Base-by-base conservation (phyloP, 1,140 invertebrate genomes). In the Drosophila sturtevanti region DNA sequence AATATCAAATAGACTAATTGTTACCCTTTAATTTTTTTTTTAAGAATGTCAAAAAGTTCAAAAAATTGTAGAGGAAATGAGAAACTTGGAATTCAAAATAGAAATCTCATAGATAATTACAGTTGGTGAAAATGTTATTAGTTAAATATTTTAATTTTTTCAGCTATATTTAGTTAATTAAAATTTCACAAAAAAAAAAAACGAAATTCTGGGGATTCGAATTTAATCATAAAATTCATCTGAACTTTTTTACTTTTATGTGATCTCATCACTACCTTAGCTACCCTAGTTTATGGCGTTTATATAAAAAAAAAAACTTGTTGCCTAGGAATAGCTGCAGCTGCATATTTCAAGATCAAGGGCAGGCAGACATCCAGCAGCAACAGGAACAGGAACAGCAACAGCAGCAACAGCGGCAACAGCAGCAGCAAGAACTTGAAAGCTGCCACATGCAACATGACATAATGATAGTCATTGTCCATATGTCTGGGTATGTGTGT, bases 391-490 rank as follows among this genome's bases (percentile, higher is more conserved):
- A 51, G 56, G 34, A 48, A 24, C 44, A 61, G 56, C 24, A 51
- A 73, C 63, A 22, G 38, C 44, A 63, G 34, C 63, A 27, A 24
- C 68, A 60, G 22, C 35, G 35, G 56, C 48, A 48, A 24, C 44
- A 61, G 56, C 24, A 51, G 74, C 63, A 22, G 38, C 44, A 75
- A 72, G 68, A 76, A 79, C 75, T 87, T 79, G 75, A 76, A 76
- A 87, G 81, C 82, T 86, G 82, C 82, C 84, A 86, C 82, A 86
- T 87, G 84, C 84, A 87, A 87, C 84, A 87, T 87, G 84, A 87
- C 84, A 87, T 87, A 87, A 87, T 87, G 84, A 87, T 87, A 87
- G 79, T 87, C 84, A 87, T 89, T 87, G 82, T 86, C 64, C 79
- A 75, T 60, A 58, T 58, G 55, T 62, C 54, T 61, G 44, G 52